Base-by-base conservation (phyloP, 2,113 vertebrate species). In the Pollimyrus isidori region DNA sequence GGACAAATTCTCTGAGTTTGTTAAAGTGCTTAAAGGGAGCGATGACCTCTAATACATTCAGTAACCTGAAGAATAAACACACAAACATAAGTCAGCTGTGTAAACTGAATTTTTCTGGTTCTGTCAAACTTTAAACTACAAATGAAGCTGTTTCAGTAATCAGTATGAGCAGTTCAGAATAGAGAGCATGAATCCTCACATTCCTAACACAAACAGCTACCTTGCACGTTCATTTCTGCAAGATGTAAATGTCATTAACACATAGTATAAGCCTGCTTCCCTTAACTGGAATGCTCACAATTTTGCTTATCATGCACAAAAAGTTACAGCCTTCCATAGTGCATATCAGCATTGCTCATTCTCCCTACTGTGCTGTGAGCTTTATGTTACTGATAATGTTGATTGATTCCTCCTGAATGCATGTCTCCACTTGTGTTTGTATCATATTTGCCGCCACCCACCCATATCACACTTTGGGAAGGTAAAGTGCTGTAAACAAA, bases 1-100 rank as follows among this genome's bases (percentile, higher is more conserved):
- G 98, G 93, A 99, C 98, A 95, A 99, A 99, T 96, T 99, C 98
- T 97, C 98, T 96, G 96, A 99, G 98, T 95, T 99, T 99, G 96
- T 99, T 99, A 97, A 99, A 99, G 98, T 99, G 98, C 98, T 99
- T 99, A 96, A 99, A 99, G 91, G 98, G 98, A 93, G 98, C 98
- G 86, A 99, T 97, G 91, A 99, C 98, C 95, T 99, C 98, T 94
- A 99, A 95, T 94, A 99, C 98, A 96, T 99, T 99, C 96, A 99
- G 94, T 92, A 99, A 96, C 93, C 98, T 99, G 96, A 48, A 90
- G 94, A 90, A 90, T 65, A 80, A 83, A 83, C 19, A 83, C 35
- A 11, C 13, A 82, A 82, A 82, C 30, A 82, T 15, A 46, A 15
- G 76, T 39, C 35, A 82, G 23, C 65, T 62, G 6, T 9, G 7